phyloP scores from a whole-genome alignment of 2,113 vertebrate species.

The Etheostoma spectabile region DNA sequence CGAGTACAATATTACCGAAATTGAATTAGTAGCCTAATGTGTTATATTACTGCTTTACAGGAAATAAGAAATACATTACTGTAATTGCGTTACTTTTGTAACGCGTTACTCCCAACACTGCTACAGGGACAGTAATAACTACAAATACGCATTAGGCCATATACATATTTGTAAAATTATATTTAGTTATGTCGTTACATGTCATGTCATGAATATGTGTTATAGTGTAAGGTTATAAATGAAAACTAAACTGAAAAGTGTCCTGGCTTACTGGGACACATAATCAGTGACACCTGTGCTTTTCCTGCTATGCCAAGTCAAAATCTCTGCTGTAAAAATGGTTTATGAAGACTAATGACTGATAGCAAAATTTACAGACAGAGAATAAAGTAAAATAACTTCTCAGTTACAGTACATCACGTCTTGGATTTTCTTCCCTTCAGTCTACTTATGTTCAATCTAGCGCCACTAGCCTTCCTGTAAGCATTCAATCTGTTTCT shows the following conservation, averaged over 20 bases:
- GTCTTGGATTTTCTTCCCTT: background rate
- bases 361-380: background rate
- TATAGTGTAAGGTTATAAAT: background rate
- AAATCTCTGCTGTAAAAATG: background rate
- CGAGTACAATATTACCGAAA: too few relatives aligned
- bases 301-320: background rate
- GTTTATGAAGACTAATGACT: background rate
- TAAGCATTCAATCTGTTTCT: background rate
- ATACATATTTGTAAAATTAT: background rate
- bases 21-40: too few relatives aligned
- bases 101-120: too few relatives aligned
- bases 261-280: background rate
- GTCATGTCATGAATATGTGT: background rate
- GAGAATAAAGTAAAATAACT: background rate
- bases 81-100: too few relatives aligned
- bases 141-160: background rate
- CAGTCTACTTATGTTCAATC: background rate
- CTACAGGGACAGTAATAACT: background rate
- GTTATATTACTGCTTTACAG: too few relatives aligned
- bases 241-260: background rate
- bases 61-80: too few relatives aligned
- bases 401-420: background rate
- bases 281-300: conserved; percentile 3
- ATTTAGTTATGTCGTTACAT: background rate
- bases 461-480: background rate